These are phyloP conservation scores for Chelmon rostratus DNA, from an alignment of 2,797 vertebrate species.

Conservation along the genomic window DNA sequence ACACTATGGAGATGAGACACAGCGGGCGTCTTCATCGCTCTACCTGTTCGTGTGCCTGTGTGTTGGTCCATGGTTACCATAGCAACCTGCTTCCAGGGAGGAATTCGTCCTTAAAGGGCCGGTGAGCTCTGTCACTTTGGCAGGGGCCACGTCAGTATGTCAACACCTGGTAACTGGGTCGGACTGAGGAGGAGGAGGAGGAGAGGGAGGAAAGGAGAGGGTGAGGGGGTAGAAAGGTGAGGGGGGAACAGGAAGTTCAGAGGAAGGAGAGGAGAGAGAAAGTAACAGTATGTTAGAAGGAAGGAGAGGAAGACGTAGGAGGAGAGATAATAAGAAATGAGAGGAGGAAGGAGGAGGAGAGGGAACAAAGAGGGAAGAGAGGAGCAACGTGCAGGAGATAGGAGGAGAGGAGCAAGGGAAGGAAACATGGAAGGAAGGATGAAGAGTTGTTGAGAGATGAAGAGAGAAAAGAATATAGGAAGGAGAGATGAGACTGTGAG, in stretches of 20 bases:
- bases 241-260: background rate
- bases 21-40: conserved; percentile 3
- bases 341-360: too few relatives aligned
- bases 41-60: conserved; percentile 34
- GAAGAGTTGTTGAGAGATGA: too few relatives aligned
- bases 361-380: too few relatives aligned
- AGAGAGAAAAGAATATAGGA: background rate
- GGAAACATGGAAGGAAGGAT: too few relatives aligned
- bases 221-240: background rate
- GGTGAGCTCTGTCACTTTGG: background rate
- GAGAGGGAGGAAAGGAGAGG: background rate
- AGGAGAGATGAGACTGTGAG: too few relatives aligned
- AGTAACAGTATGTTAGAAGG: too few relatives aligned
- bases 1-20: conserved; percentile 9
- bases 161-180: conserved; percentile 37
- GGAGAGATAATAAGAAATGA: too few relatives aligned
- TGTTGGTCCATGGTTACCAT: conserved; percentile 43
- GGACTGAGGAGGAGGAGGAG: conserved; percentile 1
- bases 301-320: too few relatives aligned
- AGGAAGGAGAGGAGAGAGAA: background rate
- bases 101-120: conserved; percentile 30
- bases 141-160: conserved; percentile 19
- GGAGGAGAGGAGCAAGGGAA: conserved; percentile 2
- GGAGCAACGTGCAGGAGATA: too few relatives aligned
- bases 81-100: conserved; percentile 45